phyloP scores from a whole-genome alignment of 2,113 vertebrate genomes.

The Gallinago paraguaiae region DNA sequence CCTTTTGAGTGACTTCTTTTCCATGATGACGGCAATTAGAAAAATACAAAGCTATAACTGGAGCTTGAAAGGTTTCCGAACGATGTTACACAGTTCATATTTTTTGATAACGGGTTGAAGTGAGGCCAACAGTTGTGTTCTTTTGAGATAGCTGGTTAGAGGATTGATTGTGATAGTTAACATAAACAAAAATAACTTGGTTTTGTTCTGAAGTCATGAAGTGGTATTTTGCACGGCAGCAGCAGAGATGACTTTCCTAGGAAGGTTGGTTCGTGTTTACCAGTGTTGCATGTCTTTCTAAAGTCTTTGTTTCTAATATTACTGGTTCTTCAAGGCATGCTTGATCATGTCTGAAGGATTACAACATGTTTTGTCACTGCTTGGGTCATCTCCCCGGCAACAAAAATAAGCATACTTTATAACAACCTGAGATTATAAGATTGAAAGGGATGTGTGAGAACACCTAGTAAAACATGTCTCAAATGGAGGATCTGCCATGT shows the following conservation, averaged over 20 bases:
- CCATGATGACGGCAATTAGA: not conserved
- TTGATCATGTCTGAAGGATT: slow-evolving; percentile 45
- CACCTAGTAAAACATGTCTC: slow-evolving; percentile 20
- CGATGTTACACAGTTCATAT: not conserved
- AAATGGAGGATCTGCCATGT: not conserved
- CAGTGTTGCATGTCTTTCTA: not conserved
- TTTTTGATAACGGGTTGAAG: not conserved
- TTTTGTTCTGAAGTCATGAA: not conserved
- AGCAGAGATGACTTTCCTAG: not conserved
- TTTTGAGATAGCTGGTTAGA: not conserved
- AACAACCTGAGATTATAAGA: slow-evolving; percentile 18
- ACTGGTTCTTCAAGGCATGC: slow-evolving; percentile 65
- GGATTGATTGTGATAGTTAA: not conserved
- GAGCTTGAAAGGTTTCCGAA: not conserved
- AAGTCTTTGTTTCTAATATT: slow-evolving; percentile 33
- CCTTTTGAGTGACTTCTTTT: not conserved
- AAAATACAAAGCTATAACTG: not conserved
- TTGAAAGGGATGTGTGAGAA: slow-evolving; percentile 9
- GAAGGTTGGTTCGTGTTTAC: not conserved
- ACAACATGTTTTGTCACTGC: slow-evolving; percentile 8
- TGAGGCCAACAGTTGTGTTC: not conserved
- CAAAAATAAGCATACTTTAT: not conserved
- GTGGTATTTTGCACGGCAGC: not conserved
- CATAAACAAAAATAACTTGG: not conserved
- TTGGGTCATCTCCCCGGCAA: slow-evolving; percentile 53